Evolutionary conservation across 2,797 vertebrate genomes (phyloP), one percentile per base, ranked within the genome.

Genomic region (Spatula versicolor): DNA sequence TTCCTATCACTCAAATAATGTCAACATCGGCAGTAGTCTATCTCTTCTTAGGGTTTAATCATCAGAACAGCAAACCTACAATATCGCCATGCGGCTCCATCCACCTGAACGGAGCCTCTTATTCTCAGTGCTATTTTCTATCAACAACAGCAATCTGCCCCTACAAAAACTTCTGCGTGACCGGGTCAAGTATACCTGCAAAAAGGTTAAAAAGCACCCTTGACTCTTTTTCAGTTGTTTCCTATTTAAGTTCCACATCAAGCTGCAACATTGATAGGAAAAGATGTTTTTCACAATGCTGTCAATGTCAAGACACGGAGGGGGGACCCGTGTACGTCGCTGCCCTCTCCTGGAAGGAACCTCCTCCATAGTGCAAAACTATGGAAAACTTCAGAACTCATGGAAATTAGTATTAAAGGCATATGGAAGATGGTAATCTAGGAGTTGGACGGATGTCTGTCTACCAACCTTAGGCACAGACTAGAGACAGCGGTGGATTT

Each of bases 381-480:
- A 73, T 0, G 6, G 41, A 76, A 86, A 91, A 77, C n/a, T 39
- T 67, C 25, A 6, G 1, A 76, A 66, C 7, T 73, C 71, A 55
- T 2, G 13, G 20, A 66, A 79, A 81, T 41, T 16, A 23, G 16
- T 33, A 54, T 45, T 86, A 63, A 76, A 80, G 21, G 31, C 10
- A 66, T 11, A 17, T 7, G 13, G 43, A 82, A 67, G 31, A 22
- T 15, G 75, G 0, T 0, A 0, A 3, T 26, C 3, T 13, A 37
- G 14, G 16, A 91, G 17, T 62, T 68, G 55, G 66, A 91, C 48
- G 54, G 21, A 22, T 30, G 8, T 26, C 6, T 66, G 28, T 58
- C 41, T 52, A 48, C 17, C 50, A 87, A 43, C 5, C 10, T 73
- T 39, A 63, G 46, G 10, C n/a, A 71, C 8, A 33, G 16, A n/a